These are phyloP conservation scores for Conops quadrifasciatus DNA, from an alignment of 2,888 invertebrate species.

Conservation along the genomic window DNA sequence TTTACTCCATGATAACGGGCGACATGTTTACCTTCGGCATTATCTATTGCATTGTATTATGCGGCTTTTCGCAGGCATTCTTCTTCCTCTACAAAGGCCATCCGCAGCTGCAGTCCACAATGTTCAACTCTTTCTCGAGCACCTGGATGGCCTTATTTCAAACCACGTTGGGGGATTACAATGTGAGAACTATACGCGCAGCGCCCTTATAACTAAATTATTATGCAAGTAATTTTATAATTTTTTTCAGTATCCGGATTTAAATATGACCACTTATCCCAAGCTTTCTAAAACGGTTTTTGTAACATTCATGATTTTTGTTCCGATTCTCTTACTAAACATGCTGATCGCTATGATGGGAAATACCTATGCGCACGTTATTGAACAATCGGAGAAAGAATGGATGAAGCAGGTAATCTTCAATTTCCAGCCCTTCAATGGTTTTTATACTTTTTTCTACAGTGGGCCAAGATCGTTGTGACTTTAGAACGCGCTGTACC, in stretches of 20 bases:
- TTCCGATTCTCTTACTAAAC: conserved; percentile 94
- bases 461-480: conserved; percentile 99
- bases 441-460: conserved; percentile 41
- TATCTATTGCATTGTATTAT: conserved; percentile 92
- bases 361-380: conserved; percentile 97
- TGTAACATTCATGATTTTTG: conserved; percentile 96
- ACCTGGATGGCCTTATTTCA: conserved; percentile 99
- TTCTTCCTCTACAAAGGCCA: conserved; percentile 94
- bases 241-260: conserved; percentile 84
- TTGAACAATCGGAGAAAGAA: conserved; percentile 98
- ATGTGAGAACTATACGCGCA: conserved; percentile 72
- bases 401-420: conserved; percentile 88
- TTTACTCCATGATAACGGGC: conserved; percentile 98
- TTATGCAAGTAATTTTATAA: neutral
- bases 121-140: conserved; percentile 84
- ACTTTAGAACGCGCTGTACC: conserved; percentile 93
- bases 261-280: conserved; percentile 89
- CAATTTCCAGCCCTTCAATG: neutral
- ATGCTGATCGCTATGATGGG: conserved; percentile 99
- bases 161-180: conserved; percentile 97
- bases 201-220: neutral
- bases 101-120: conserved; percentile 80
- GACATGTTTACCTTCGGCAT: conserved; percentile 99
- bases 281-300: conserved; percentile 95
- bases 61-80: conserved; percentile 96